Evolutionary conservation across 2,797 vertebrate species (phyloP).

Genomic region (Otus scops): DNA sequence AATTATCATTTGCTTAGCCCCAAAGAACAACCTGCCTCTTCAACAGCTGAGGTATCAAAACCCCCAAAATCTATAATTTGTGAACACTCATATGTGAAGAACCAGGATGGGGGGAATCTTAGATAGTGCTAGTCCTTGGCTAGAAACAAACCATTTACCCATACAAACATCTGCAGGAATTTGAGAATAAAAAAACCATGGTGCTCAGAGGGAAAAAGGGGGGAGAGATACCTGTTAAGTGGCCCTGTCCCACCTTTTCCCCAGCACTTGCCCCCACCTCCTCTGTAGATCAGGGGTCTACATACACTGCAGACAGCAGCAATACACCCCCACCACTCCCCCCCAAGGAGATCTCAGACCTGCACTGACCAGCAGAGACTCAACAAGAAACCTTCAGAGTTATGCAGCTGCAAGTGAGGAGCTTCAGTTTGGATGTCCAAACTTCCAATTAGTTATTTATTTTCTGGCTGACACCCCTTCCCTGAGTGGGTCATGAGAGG

Average conservation of each 20-base stretch:
- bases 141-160: not conserved
- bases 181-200: not conserved
- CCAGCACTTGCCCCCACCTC: not conserved
- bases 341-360: not conserved
- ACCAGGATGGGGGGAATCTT: not conserved
- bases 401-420: not conserved
- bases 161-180: not conserved
- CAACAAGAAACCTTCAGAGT: not conserved
- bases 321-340: fast-evolving
- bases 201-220: not conserved
- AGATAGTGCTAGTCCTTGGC: not conserved
- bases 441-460: not conserved
- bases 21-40: not conserved
- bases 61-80: not conserved
- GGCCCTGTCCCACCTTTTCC: not conserved
- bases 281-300: not conserved
- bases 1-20: constrained; percentile 7
- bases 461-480: not conserved
- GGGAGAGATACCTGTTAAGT: not conserved
- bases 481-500: not conserved
- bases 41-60: not conserved
- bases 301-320: not conserved
- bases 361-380: not conserved
- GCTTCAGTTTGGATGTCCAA: not conserved
- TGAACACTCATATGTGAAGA: not conserved